A percentile compares a stretch with the other conserved stretches of the same genome.
Evolutionary conservation across 2,113 vertebrate genomes (phyloP).

Genomic region (Pseudonaja textilis): DNA sequence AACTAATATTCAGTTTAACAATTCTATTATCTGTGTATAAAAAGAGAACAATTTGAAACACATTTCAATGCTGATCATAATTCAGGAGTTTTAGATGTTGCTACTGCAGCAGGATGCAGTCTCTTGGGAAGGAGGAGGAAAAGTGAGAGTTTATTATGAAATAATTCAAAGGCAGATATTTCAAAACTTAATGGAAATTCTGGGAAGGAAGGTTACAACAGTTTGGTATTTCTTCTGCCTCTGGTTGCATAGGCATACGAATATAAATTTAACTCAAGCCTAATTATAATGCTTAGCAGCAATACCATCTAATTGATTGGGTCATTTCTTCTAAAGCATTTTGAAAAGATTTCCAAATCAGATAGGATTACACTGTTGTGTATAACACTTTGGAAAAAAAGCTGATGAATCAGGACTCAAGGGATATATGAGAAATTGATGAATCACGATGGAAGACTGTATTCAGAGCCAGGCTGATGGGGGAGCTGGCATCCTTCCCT

Average conservation of each 20-base stretch:
- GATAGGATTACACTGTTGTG: background rate
- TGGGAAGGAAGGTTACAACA: background rate
- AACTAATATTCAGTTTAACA: background rate
- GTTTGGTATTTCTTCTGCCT: background rate
- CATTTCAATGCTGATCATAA: background rate
- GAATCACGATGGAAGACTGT: conserved; percentile 14
- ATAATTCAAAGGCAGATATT: background rate
- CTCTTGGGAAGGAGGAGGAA: background rate
- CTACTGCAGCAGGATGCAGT: background rate
- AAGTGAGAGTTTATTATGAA: background rate
- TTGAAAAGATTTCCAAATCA: conserved; percentile 6
- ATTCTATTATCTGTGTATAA: background rate
- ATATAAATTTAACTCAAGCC: background rate
- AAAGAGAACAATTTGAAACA: background rate
- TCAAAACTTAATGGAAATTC: background rate
- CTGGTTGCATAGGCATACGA: background rate
- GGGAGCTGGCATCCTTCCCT: background rate
- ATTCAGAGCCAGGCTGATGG: background rate
- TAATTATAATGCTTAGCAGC: background rate
- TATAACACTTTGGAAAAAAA: background rate
- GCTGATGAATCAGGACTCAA: conserved; percentile 13
- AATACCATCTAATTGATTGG: conserved; percentile 1
- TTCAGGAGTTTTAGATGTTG: background rate
- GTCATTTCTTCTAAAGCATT: background rate
- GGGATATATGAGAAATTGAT: conserved; percentile 6